Conservation (phyloP, 2,113 vertebrate species). For the Peromyscus maniculatus region DNA sequence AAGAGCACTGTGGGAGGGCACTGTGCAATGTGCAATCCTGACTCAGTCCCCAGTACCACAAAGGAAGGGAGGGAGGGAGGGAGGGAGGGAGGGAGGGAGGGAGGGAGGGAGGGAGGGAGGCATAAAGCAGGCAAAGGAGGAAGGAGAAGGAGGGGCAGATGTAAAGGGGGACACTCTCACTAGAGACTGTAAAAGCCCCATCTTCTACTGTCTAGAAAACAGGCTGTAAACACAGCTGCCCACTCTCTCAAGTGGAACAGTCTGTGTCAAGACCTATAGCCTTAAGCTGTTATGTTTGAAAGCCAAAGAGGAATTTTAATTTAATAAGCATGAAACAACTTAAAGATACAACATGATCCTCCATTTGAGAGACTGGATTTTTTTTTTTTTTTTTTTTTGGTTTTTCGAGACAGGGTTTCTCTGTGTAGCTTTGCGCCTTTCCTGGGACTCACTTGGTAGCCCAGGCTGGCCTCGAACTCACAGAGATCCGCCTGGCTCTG, state of each 20-base stretch:
- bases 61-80: background rate
- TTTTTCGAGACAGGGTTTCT: too few species aligned
- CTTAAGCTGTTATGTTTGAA: constrained; percentile 33
- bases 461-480: too few species aligned
- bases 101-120: background rate
- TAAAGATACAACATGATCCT: background rate
- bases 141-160: background rate
- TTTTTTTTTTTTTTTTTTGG: too few species aligned
- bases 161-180: background rate
- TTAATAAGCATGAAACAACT: background rate
- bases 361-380: constrained; percentile 5
- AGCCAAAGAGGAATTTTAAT: background rate
- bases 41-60: background rate
- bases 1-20: too few species aligned
- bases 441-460: too few species aligned
- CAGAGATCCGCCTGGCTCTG: too few species aligned
- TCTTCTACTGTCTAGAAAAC: background rate
- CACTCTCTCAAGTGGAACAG: background rate
- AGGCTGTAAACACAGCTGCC: background rate
- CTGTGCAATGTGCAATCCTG: rapidly evolving
- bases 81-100: background rate
- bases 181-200: background rate
- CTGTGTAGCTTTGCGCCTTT: too few species aligned
- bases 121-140: too few species aligned
- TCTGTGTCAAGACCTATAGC: background rate